These are phyloP conservation scores for Megastigmus dorsalis DNA, from an alignment of 2,888 invertebrate species.

Conservation along the genomic window DNA sequence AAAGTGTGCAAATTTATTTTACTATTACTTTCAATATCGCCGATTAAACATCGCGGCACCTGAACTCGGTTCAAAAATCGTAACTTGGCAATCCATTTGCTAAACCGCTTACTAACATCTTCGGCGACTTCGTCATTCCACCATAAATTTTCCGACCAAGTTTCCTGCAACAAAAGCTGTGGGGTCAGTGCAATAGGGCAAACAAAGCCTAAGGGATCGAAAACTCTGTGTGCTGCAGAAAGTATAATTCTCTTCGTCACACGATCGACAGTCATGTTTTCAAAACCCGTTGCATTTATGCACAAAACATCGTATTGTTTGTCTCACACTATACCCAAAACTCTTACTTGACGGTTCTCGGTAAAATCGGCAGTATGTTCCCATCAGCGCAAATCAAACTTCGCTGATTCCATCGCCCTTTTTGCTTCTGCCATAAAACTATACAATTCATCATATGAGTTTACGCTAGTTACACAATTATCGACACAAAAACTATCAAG, in stretches of 20 bases:
- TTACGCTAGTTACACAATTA: constrained; percentile 27
- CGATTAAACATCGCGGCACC: constrained; percentile 9
- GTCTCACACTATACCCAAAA: constrained; percentile 18
- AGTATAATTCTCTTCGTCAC: constrained; percentile 2
- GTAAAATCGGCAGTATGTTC: background rate
- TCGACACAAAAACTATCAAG: constrained; percentile 8
- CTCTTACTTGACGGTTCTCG: background rate
- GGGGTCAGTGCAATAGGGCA: constrained; percentile 19
- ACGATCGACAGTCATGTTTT: no score
- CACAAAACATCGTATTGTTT: background rate
- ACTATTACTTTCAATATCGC: background rate
- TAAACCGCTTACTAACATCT: background rate
- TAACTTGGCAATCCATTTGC: background rate
- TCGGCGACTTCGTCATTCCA: constrained; percentile 7
- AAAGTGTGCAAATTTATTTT: constrained; percentile 56
- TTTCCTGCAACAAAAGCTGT: constrained; percentile 3
- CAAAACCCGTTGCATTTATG: background rate
- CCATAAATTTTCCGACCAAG: background rate
- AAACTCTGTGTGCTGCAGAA: constrained; percentile 20
- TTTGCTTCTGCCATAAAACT: background rate
- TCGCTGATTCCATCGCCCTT: background rate
- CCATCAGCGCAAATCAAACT: constrained; percentile 22
- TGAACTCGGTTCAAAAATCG: background rate
- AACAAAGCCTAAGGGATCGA: constrained; percentile 27
- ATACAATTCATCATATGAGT: background rate